phyloP scores from a whole-genome alignment of 2,797 vertebrate species.

The Dendrocincla fuliginosa region DNA sequence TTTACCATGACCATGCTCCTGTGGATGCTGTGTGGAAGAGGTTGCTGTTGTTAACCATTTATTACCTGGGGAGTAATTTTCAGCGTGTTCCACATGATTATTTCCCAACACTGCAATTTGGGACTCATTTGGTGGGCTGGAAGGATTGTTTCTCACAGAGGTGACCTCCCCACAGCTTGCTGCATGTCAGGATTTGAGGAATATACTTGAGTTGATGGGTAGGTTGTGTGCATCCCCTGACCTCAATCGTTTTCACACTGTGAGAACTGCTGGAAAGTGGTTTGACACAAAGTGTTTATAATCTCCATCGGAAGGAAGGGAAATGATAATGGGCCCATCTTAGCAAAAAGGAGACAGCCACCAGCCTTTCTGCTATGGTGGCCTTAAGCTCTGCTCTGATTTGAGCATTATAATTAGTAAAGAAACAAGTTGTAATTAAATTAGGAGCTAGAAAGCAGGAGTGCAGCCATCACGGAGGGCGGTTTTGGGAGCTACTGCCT shows the following conservation, averaged over 20 bases:
- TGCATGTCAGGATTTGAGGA: conserved; percentile 73
- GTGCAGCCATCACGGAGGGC: accelerated
- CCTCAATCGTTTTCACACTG: conserved; percentile 75
- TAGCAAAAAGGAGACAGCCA: conserved; percentile 10
- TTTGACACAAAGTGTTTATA: conserved; percentile 73
- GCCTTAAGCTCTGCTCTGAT: conserved; percentile 41
- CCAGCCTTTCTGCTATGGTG: conserved; percentile 3
- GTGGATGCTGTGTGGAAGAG: conserved; percentile 3
- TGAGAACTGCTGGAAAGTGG: conserved; percentile 64
- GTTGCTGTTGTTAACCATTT: conserved; percentile 62
- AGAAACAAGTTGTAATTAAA: conserved; percentile 37
- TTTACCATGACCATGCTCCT: not conserved
- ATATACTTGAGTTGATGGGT: conserved; percentile 74
- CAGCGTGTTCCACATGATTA: conserved; percentile 35
- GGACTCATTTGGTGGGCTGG: conserved; percentile 56
- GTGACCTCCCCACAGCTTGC: conserved; percentile 75
- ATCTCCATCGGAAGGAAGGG: conserved; percentile 57
- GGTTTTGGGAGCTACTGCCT: not conserved
- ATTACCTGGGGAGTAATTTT: conserved; percentile 54
- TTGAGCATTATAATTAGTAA: conserved; percentile 20
- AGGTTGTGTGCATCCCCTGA: conserved; percentile 77
- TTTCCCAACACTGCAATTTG: conserved; percentile 70
- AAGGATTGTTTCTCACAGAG: conserved; percentile 72
- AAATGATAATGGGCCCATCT: conserved; percentile 37
- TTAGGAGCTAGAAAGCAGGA: conserved; percentile 34